Evolutionary conservation across 2,113 vertebrate species (phyloP), one percentile per base, ranked within the genome.

Genomic region (Poicephalus meyeri): DNA sequence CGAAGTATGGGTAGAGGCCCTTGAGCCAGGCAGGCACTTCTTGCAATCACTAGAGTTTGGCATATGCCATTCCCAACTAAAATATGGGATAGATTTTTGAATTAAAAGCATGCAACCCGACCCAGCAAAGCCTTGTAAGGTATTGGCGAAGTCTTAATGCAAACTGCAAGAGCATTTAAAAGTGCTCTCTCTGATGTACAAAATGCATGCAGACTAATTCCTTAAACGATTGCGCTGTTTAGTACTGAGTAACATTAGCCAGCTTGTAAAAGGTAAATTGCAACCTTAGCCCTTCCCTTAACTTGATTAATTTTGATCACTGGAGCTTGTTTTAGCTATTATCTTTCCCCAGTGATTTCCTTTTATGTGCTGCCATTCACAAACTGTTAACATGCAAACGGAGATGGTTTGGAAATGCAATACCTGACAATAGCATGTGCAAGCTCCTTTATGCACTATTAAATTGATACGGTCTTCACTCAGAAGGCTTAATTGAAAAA

Each of bases 251-350:
- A 83, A 89, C 46, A 42, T 82, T 53, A 94, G 90, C 64, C 80
- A 55, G 74, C 52, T 88, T 87, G 63, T 91, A 88, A 93, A 91
- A 96, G 94, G 97, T 47, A 84, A 64, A 86, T 70, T 88, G 88
- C 52, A 91, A 70, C 95, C 88, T 84, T 58, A 74, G 78, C 80
- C 72, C 53, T 93, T 88, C 58, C 90, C 85, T 96, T 87, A 89
- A 91, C 65, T 78, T 83, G 86, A 96, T 85, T 80, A 83, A 94
- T 95, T 96, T 89, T 89, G 95, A 96, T 78, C 56, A 73, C 71
- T 85, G 93, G 80, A 89, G 94, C 93, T 91, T 78, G 88, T 87
- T 93, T 61, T 15, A 87, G 82, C 80, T 63, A 15, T 79, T 91
- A 80, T 78, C 66, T 82, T 92, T 73, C 94, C 86, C 89, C 25